Percentiles rank a stretch among this genome's conserved stretches.
Conservation (phyloP, 2,113 vertebrate genomes). For the Electrona antarctica region DNA sequence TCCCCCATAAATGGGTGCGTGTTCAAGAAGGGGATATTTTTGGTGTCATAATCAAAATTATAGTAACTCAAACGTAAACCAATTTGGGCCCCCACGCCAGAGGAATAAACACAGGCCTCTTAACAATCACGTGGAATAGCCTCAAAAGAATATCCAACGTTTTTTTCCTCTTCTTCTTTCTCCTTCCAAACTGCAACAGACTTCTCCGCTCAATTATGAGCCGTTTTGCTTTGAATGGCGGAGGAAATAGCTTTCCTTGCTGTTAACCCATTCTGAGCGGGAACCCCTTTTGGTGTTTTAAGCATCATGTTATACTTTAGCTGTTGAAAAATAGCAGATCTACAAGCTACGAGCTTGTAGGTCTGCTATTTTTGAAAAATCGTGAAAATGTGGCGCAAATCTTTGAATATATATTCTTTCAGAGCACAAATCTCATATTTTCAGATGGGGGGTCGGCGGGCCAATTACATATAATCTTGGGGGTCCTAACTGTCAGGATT, state of each 20-base stretch:
- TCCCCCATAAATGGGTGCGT: constrained; percentile 23
- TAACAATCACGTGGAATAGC: constrained; percentile 75
- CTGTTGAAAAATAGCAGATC: too few relatives aligned
- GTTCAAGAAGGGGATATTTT: constrained; percentile 73
- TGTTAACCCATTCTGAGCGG: constrained; percentile 42
- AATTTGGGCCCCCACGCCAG: constrained; percentile 58
- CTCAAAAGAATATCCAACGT: constrained; percentile 78
- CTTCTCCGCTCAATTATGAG: constrained; percentile 79
- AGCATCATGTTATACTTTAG: too few relatives aligned
- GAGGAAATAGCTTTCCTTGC: constrained; percentile 83
- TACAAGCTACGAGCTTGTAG: too few relatives aligned
- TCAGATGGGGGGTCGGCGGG: too few relatives aligned
- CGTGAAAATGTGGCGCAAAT: too few relatives aligned
- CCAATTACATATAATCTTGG: too few relatives aligned
- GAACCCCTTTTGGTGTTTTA: too few relatives aligned
- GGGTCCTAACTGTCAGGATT: too few relatives aligned
- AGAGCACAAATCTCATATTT: too few relatives aligned
- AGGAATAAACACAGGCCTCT: constrained; percentile 76
- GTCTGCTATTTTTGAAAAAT: too few relatives aligned
- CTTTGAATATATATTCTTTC: too few relatives aligned
- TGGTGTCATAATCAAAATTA: constrained; percentile 69
- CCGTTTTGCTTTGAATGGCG: constrained; percentile 76
- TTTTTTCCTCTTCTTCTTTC: constrained; percentile 31
- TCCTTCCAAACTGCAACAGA: constrained; percentile 73
- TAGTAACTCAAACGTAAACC: constrained; percentile 61